A percentile compares a stretch with the other conserved stretches of the same genome.
phyloP scores from a whole-genome alignment of 1,140 invertebrate genomes.

The Zaprionus ghesquierei region DNA sequence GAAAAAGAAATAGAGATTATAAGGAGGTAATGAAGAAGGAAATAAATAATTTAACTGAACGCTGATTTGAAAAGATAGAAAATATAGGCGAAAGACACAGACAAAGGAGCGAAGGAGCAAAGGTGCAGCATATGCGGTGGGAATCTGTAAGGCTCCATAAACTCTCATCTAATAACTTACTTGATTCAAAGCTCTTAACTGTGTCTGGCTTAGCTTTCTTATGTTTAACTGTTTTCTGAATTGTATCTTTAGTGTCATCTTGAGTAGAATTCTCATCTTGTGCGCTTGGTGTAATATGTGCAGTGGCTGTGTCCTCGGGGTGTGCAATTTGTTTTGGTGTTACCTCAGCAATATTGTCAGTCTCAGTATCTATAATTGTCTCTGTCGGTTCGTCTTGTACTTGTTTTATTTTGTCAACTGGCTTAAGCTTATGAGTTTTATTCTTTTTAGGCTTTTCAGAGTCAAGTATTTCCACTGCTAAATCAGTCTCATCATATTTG shows the following conservation, averaged over 20 bases:
- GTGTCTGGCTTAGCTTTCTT: slow-evolving; percentile 78
- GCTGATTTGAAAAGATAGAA: slow-evolving; percentile 43
- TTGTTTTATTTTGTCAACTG: slow-evolving; percentile 25
- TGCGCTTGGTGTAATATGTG: slow-evolving; percentile 80
- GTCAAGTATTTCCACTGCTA: slow-evolving; percentile 24
- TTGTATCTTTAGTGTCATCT: slow-evolving; percentile 75
- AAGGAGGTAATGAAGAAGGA: slow-evolving; percentile 39
- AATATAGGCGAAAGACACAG: slow-evolving; percentile 68
- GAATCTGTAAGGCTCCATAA: slow-evolving; percentile 51
- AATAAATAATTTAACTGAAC: slow-evolving; percentile 53
- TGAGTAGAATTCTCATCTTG: slow-evolving; percentile 71
- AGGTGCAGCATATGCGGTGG: slow-evolving; percentile 52
- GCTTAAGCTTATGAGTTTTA: slow-evolving; percentile 34
- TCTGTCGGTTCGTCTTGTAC: slow-evolving; percentile 53
- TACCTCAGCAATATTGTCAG: slow-evolving; percentile 48
- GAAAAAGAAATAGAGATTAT: slow-evolving; percentile 29
- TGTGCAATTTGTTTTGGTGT: slow-evolving; percentile 69
- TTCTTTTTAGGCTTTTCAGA: slow-evolving; percentile 54
- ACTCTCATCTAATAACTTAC: slow-evolving; percentile 77
- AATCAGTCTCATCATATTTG: slow-evolving; percentile 21
- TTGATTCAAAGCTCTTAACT: slow-evolving; percentile 77
- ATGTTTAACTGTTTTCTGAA: slow-evolving; percentile 77
- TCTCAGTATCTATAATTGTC: slow-evolving; percentile 21
- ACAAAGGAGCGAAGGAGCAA: slow-evolving; percentile 52
- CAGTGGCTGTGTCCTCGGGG: slow-evolving; percentile 77